A percentile compares a stretch with the other conserved stretches of the same genome.
Evolutionary conservation across 2,888 invertebrate genomes (phyloP).

Genomic region (Macrophya alboannulata): DNA sequence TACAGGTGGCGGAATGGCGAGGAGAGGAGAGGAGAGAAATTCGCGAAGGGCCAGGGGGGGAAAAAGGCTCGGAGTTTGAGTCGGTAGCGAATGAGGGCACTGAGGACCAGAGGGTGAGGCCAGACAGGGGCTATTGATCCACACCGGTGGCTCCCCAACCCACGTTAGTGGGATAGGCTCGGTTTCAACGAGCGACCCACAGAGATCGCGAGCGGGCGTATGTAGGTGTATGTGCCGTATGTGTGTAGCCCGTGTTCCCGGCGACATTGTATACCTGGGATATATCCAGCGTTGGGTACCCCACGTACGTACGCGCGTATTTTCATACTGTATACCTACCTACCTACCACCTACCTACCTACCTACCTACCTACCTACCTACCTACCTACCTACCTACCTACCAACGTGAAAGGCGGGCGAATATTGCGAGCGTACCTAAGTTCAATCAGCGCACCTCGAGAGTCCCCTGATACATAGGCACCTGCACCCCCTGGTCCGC

Average conservation of each 20-base stretch:
- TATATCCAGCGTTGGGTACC: not conserved
- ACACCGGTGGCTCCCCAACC: slow-evolving; percentile 74
- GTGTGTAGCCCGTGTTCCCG: slow-evolving; percentile 15
- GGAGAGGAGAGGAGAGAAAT: slow-evolving; percentile 62
- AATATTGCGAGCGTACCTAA: slow-evolving; percentile 34
- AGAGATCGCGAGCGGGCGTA: slow-evolving; percentile 57
- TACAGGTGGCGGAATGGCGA: slow-evolving; percentile 22
- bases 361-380: not conserved
- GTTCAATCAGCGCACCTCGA: slow-evolving; percentile 39
- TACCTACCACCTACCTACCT: not conserved
- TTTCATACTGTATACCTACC: not conserved
- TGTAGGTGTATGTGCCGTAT: slow-evolving; percentile 1
- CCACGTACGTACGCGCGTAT: not conserved
- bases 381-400: not conserved
- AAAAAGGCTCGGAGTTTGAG: slow-evolving; percentile 40
- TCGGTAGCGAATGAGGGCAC: slow-evolving; percentile 75
- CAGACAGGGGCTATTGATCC: slow-evolving; percentile 79
- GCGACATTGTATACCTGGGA: slow-evolving; percentile 37
- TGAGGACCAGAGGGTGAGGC: slow-evolving; percentile 77
- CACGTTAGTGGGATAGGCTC: slow-evolving; percentile 77
- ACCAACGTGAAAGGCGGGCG: slow-evolving; percentile 1
- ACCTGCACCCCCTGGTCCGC: slow-evolving; percentile 28
- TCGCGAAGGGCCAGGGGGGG: slow-evolving; percentile 70
- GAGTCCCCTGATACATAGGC: slow-evolving; percentile 20
- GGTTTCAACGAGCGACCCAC: slow-evolving; percentile 73